Evolutionary conservation across 1,140 invertebrate genomes (phyloP), one percentile per base, ranked within the genome.

Genomic region (Paralvinella palmiformis): DNA sequence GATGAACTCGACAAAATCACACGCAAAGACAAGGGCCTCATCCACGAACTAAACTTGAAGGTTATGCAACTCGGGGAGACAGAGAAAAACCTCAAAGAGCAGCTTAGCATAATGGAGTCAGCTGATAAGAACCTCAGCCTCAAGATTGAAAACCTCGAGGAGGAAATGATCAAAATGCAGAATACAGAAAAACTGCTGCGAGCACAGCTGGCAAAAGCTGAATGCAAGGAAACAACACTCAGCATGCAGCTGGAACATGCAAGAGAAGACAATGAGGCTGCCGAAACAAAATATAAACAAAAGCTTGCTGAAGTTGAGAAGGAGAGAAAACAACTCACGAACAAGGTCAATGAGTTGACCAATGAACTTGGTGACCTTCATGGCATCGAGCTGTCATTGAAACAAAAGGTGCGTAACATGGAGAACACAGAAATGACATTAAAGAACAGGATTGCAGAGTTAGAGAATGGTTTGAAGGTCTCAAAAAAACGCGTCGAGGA

Each of bases 1-100:
- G 76, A 79, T 53, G 71, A 76, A 33, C 68, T 79, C 10, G 74
- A 78, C 73, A 72, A 76, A 32, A 77, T 78, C 31, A 72, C 76
- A 3, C 66, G 77, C 27, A 72, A 71, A 52, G 76, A 79, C 64
- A 79, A 78, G 66, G 69, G 68, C 33, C 69, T 66, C 24, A 78
- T 79, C 24, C 77, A 79, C 60, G 75, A 79, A 32, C 72, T 75
- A 58, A 66, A 66, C 36, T 62, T 77, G 1, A 59, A 72, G 13
- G 74, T 77, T 52, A 62, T 76, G 20, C 68, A 72, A 62, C 66
- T 79, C 6, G n/a, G n/a, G n/a, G n/a, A n/a, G n/a, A 41, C 68
- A 5, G 74, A 78, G 52, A 73, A 73, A 53, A 74, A 66, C 48
- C 58, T 77, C 13, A 74, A 75, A 36, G 71, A 72, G 1, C 55